phyloP scores from a whole-genome alignment of 37 sponge, comb jelly and placozoan genomes.

The Dysidea cf. avara region DNA sequence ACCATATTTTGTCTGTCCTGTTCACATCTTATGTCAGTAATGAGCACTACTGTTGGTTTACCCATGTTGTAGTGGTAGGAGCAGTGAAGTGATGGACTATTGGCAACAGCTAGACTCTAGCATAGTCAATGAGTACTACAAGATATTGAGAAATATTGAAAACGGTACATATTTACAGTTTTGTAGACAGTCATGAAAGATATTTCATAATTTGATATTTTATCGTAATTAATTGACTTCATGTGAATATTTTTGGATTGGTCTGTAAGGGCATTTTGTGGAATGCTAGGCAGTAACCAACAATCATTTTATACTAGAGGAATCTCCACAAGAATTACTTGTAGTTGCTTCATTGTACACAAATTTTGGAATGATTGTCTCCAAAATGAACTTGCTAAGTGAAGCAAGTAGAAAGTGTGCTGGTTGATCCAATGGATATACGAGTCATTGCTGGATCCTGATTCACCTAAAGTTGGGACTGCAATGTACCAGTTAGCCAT shows the following conservation, averaged over 20 bases:
- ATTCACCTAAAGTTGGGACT: slow-evolving; percentile 27
- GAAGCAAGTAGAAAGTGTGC: slow-evolving; percentile 8
- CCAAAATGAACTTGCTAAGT: slow-evolving; percentile 26
- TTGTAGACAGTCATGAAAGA: too few species aligned
- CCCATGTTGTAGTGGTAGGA: slow-evolving; percentile 35
- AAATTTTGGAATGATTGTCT: slow-evolving; percentile 26
- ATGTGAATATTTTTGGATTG: too few species aligned
- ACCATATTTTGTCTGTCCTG: too few species aligned
- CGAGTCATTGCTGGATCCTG: slow-evolving; percentile 57
- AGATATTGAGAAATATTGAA: slow-evolving; percentile 19
- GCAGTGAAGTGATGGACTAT: slow-evolving; percentile 26
- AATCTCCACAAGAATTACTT: not conserved
- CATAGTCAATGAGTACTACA: slow-evolving; percentile 31
- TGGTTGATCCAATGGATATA: slow-evolving; percentile 8
- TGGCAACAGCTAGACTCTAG: slow-evolving; percentile 28
- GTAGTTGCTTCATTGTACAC: slow-evolving; percentile 10
- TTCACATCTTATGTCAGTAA: too few species aligned
- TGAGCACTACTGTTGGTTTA: too few species aligned
- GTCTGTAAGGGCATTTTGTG: too few species aligned
- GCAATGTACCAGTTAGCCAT: slow-evolving; percentile 40
- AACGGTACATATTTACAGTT: not conserved
- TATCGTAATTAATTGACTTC: too few species aligned
- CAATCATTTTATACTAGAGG: too few species aligned
- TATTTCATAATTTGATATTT: too few species aligned
- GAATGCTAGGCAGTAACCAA: too few species aligned